Percentiles rank a stretch among this genome's conserved stretches.
These are phyloP conservation scores for Melanargia galathea DNA, from an alignment of 2,888 invertebrate species.

Conservation along the genomic window DNA sequence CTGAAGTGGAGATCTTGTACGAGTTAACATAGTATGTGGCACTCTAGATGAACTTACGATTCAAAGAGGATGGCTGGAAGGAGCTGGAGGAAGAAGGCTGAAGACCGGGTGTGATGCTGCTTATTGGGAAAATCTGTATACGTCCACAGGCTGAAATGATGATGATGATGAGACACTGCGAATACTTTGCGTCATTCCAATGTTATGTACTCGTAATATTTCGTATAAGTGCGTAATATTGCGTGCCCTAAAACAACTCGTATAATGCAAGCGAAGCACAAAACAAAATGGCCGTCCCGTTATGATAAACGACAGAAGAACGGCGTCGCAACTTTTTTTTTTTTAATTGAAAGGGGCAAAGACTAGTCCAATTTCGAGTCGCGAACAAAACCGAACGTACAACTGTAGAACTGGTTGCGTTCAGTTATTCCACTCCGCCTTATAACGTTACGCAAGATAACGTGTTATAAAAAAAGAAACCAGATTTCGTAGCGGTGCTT, in stretches of 20 bases:
- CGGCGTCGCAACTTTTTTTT: conserved; percentile 31
- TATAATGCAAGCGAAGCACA: not conserved
- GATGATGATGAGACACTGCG: too few relatives aligned
- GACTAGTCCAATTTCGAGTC: conserved; percentile 47
- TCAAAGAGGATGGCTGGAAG: too few relatives aligned
- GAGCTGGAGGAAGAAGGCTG: too few relatives aligned
- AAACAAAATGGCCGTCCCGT: conserved; percentile 14
- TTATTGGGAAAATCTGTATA: too few relatives aligned
- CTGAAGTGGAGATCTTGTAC: too few relatives aligned
- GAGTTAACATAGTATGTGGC: too few relatives aligned
- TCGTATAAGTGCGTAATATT: too few relatives aligned
- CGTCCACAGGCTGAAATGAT: too few relatives aligned
- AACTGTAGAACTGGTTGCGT: conserved; percentile 45
- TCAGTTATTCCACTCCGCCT: conserved; percentile 48
- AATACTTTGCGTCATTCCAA: too few relatives aligned
- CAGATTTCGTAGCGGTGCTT: conserved; percentile 57
- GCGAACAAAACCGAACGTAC: conserved; percentile 47
- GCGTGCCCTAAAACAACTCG: not conserved
- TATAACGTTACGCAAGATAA: conserved; percentile 59
- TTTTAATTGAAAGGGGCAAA: conserved; percentile 41
- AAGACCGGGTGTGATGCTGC: too few relatives aligned
- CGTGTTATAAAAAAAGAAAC: conserved; percentile 61
- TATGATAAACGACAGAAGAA: conserved; percentile 10
- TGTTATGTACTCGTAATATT: too few relatives aligned
- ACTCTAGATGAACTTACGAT: too few relatives aligned